A percentile compares a stretch with the other conserved stretches of the same genome.
Conservation (phyloP, 1,140 invertebrate species). For the Sminthurinus signatus region DNA sequence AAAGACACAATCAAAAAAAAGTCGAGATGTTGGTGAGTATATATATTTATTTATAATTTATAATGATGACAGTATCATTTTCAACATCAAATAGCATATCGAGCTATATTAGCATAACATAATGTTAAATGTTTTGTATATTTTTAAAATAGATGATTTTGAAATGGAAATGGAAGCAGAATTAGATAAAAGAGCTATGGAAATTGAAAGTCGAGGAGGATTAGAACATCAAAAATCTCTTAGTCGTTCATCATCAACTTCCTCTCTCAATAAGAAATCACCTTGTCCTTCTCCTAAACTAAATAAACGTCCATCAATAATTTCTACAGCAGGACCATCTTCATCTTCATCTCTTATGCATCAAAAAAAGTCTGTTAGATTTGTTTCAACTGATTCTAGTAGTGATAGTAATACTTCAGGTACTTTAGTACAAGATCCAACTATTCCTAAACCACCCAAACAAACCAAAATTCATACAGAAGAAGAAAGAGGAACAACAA, state of each 20-base stretch:
- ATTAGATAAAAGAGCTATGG: constrained; percentile 29
- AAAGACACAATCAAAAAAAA: constrained; percentile 12
- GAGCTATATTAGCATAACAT: too few relatives aligned
- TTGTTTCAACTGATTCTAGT: background rate
- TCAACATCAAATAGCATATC: background rate
- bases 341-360: too few relatives aligned
- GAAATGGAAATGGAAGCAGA: constrained; percentile 41
- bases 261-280: background rate
- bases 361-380: constrained; percentile 18
- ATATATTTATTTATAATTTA: too few relatives aligned
- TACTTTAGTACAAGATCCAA: too few relatives aligned
- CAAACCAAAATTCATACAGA: background rate
- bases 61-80: background rate
- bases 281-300: background rate
- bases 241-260: constrained; percentile 34
- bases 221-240: constrained; percentile 35
- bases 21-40: background rate
- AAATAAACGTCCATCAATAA: background rate
- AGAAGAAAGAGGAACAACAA: background rate
- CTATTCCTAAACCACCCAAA: too few relatives aligned
- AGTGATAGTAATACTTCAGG: too few relatives aligned
- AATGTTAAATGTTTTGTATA: too few relatives aligned
- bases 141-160: constrained; percentile 39
- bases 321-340: background rate
- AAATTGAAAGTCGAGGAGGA: constrained; percentile 31